Evolutionary conservation across 2,113 vertebrate species (phyloP).

Genomic region (Rhineura floridana): DNA sequence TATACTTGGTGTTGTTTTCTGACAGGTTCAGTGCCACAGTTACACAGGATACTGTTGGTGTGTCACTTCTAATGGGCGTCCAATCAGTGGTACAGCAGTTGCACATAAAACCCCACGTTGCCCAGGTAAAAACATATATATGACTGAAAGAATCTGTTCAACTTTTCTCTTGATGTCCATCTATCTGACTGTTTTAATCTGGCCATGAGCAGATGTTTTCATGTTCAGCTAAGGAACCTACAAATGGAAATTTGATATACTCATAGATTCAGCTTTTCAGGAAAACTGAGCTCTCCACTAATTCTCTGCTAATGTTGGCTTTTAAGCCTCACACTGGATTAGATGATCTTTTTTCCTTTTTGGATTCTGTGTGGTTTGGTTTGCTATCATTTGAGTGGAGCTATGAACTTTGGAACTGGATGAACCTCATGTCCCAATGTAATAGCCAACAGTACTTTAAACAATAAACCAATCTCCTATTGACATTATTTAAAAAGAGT

Average conservation of each 20-base stretch:
- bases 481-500: background rate
- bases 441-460: background rate
- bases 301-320: background rate
- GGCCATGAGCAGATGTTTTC: background rate
- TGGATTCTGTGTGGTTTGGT: constrained; percentile 1
- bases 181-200: background rate
- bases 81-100: constrained; percentile 94
- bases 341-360: background rate
- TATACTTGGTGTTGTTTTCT: background rate
- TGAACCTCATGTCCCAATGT: background rate
- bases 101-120: constrained; percentile 97
- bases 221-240: background rate
- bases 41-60: constrained; percentile 99
- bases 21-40: constrained; percentile 95
- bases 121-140: constrained; percentile 79
- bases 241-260: background rate
- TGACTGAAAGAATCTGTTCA: background rate
- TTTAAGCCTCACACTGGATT: background rate
- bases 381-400: constrained; percentile 8
- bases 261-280: background rate
- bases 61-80: constrained; percentile 91
- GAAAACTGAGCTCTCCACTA: background rate
- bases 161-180: background rate
- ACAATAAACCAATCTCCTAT: constrained; percentile 8
- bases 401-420: constrained; percentile 4